Conservation (phyloP, 2,888 invertebrate species). For the Drosophila atripex region DNA sequence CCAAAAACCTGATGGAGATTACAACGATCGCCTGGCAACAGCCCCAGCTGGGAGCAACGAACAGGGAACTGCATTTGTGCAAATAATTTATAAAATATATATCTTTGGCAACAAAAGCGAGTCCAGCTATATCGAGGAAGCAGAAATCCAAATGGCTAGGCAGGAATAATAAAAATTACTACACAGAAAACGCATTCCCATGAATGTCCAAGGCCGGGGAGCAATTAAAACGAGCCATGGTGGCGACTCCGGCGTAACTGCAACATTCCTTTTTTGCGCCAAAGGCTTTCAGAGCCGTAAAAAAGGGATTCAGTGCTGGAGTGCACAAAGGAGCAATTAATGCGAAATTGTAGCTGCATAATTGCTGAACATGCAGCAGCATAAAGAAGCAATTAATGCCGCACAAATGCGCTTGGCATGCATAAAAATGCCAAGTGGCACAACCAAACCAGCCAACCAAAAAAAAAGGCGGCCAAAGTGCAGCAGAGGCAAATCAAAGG, state of each 20-base stretch:
- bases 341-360: conserved; percentile 79
- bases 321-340: conserved; percentile 81
- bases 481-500: conserved; percentile 49
- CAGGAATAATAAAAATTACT: conserved; percentile 54
- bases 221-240: conserved; percentile 68
- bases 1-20: conserved; percentile 13
- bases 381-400: conserved; percentile 81
- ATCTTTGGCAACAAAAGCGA: background rate
- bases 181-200: conserved; percentile 40
- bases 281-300: background rate
- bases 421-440: conserved; percentile 73
- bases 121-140: background rate
- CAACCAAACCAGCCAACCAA: too few species aligned
- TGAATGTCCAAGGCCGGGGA: conserved; percentile 55
- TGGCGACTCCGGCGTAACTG: conserved; percentile 55
- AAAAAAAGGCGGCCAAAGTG: conserved; percentile 39
- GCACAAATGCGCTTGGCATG: conserved; percentile 81
- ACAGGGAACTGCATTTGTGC: conserved; percentile 14
- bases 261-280: conserved; percentile 54
- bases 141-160: conserved; percentile 13
- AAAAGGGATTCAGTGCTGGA: conserved; percentile 8
- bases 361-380: conserved; percentile 76
- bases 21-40: conserved; percentile 25
- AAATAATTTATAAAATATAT: conserved; percentile 8
- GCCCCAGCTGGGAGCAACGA: conserved; percentile 7